Conservation (phyloP, 2,888 invertebrate species). For the Diplazon laetatorius region DNA sequence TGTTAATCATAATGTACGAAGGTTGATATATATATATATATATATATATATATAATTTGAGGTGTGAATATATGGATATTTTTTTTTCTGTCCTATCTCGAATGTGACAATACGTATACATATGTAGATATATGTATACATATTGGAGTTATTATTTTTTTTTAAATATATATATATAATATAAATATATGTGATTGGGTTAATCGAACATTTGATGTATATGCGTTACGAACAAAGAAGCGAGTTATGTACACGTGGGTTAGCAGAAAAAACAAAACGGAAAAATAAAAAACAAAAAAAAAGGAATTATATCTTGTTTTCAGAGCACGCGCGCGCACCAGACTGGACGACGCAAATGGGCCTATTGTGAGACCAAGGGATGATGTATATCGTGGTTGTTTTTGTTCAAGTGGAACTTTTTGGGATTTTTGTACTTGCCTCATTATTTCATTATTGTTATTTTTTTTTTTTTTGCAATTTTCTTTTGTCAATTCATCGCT, state of each 20-base stretch:
- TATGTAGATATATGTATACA: slow-evolving; percentile 61
- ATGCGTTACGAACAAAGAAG: slow-evolving; percentile 82
- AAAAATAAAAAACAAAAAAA: too few relatives aligned
- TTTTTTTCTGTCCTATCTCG: slow-evolving; percentile 56
- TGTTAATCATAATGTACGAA: slow-evolving; percentile 64
- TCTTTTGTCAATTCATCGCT: slow-evolving; percentile 40
- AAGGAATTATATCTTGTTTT: slow-evolving; percentile 53
- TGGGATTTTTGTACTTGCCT: slow-evolving; percentile 48
- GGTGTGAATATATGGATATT: slow-evolving; percentile 50
- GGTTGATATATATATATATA: too few relatives aligned
- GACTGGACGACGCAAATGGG: slow-evolving; percentile 40
- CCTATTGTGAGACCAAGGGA: slow-evolving; percentile 7
- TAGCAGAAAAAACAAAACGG: slow-evolving; percentile 78
- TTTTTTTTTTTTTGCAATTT: too few relatives aligned
- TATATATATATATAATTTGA: slow-evolving; percentile 33
- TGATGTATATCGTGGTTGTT: slow-evolving; percentile 8
- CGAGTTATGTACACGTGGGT: slow-evolving; percentile 82
- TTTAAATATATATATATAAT: slow-evolving; percentile 67
- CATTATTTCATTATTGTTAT: slow-evolving; percentile 24
- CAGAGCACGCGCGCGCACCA: slow-evolving; percentile 58
- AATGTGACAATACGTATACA: slow-evolving; percentile 62
- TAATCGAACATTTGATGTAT: slow-evolving; percentile 77
- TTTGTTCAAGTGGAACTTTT: neutral
- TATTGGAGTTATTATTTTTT: slow-evolving; percentile 62
- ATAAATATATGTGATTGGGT: slow-evolving; percentile 73